Conservation (phyloP, 2,888 invertebrate species). For the Phaonia tiefii region DNA sequence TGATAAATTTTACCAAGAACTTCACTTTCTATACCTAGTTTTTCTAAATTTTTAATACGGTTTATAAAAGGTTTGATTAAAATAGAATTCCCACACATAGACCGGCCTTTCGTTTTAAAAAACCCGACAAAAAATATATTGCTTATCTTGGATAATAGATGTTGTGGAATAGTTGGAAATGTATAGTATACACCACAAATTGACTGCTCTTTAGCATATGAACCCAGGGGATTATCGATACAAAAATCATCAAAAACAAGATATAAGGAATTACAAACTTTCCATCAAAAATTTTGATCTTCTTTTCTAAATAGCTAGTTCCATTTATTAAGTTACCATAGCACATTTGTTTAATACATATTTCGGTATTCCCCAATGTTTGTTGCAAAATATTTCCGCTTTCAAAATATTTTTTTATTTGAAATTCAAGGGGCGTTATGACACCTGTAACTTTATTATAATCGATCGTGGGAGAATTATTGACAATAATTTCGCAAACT, state of each 20-base stretch:
- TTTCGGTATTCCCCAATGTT: constrained; percentile 2
- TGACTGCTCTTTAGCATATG: constrained; percentile 30
- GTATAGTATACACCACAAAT: too few species aligned
- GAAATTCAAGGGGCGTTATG: constrained; percentile 60
- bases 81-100: not conserved
- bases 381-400: not conserved
- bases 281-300: not conserved
- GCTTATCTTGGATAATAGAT: too few species aligned
- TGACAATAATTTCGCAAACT: constrained; percentile 53
- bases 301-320: too few species aligned
- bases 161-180: too few species aligned
- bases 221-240: constrained; percentile 32
- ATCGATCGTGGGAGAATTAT: constrained; percentile 52
- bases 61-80: too few species aligned
- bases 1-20: too few species aligned
- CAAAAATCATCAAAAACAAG: not conserved
- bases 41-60: too few species aligned
- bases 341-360: constrained; percentile 4
- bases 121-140: too few species aligned
- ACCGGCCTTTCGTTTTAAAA: too few species aligned
- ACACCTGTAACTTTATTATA: constrained; percentile 57
- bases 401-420: constrained; percentile 38
- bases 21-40: constrained; percentile 24
- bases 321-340: constrained; percentile 17
- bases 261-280: not conserved